Evolutionary conservation across 2,113 vertebrate species (phyloP).

Genomic region (Gallinago media): DNA sequence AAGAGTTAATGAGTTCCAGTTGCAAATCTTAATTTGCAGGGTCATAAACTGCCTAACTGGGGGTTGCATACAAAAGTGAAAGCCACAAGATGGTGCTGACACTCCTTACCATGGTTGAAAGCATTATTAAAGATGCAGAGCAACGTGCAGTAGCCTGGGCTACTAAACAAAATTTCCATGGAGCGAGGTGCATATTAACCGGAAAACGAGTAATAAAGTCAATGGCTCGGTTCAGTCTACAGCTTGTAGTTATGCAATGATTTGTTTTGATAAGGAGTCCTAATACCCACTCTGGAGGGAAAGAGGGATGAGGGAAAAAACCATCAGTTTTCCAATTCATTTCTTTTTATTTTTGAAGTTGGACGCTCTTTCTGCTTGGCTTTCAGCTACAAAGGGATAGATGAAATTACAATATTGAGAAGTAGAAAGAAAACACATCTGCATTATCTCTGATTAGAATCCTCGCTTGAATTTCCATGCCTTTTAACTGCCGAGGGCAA

Average conservation of each 20-base stretch:
- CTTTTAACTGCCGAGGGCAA: background rate
- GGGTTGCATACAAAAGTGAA: background rate
- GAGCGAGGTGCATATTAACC: fast-evolving
- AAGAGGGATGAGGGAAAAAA: background rate
- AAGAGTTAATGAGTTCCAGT: background rate
- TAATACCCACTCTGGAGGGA: background rate
- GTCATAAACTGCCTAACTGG: background rate
- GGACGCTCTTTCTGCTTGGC: background rate
- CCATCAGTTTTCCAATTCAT: too few relatives aligned
- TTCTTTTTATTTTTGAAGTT: background rate
- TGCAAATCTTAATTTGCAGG: background rate
- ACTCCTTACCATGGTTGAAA: background rate
- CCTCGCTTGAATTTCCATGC: background rate
- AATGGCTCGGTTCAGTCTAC: background rate
- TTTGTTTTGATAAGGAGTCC: background rate
- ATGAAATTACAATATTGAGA: background rate
- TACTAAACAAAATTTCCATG: background rate
- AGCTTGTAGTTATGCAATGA: background rate
- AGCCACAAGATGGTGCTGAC: constrained; percentile 58
- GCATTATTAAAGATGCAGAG: background rate
- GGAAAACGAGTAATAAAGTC: background rate
- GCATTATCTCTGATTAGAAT: background rate
- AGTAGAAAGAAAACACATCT: background rate
- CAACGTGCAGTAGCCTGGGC: background rate
- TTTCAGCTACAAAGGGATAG: background rate